A percentile compares a stretch with the other conserved stretches of the same genome.
Conservation (phyloP, 2,797 vertebrate genomes). For the Sebastes hopkinsi region DNA sequence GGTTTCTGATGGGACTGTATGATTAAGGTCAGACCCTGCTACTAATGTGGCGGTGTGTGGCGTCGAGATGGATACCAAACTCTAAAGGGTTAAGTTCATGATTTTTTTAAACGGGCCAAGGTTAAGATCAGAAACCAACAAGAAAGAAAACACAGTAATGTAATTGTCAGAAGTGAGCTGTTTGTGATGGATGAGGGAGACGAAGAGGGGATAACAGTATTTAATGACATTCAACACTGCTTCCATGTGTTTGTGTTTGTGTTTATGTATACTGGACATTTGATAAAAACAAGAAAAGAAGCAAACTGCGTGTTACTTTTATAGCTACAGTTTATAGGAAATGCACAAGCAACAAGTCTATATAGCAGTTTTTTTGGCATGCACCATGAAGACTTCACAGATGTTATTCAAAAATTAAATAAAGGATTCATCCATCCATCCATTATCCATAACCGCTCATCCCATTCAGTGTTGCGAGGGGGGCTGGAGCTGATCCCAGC, state of each 20-base stretch:
- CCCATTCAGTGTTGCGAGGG: too few relatives aligned
- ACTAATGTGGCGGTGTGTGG: constrained; percentile 70
- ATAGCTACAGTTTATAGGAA: background rate
- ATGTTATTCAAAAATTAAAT: background rate
- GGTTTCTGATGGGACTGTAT: constrained; percentile 81
- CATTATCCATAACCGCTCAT: accelerated
- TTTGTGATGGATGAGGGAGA: background rate
- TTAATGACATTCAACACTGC: background rate
- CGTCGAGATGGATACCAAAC: constrained; percentile 53
- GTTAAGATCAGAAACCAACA: constrained; percentile 58
- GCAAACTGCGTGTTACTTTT: background rate
- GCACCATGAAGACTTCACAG: accelerated
- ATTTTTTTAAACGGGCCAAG: constrained; percentile 58
- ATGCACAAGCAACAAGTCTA: background rate
- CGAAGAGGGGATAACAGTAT: background rate
- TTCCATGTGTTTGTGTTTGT: background rate
- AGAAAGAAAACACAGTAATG: constrained; percentile 43
- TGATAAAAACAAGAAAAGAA: background rate
- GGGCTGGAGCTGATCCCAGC: too few relatives aligned
- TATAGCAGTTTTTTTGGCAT: background rate
- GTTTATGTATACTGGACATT: background rate
- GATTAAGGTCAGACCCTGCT: constrained; percentile 80
- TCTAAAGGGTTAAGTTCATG: constrained; percentile 66
- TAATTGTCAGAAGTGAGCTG: background rate
- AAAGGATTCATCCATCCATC: too few relatives aligned